Conservation (phyloP, 2,113 vertebrate species). For the Caranx melampygus region DNA sequence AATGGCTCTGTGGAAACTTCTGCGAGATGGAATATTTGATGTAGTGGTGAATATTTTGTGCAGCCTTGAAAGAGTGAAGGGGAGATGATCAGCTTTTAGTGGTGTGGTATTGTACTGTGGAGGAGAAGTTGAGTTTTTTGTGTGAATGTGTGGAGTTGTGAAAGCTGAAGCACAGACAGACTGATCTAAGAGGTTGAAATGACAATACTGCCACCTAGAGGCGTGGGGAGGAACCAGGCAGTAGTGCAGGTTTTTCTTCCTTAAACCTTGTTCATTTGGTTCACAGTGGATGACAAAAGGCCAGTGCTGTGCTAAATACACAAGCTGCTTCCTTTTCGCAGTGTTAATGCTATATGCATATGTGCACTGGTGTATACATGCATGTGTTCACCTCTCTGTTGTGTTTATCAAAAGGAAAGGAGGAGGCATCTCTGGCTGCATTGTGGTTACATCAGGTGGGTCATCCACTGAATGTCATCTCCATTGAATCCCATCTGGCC, state of each 20-base stretch:
- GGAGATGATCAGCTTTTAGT: slow-evolving; percentile 30
- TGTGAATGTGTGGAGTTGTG: slow-evolving; percentile 4
- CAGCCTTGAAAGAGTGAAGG: slow-evolving; percentile 3
- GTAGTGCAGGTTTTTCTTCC: not conserved
- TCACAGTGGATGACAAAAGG: slow-evolving; percentile 30
- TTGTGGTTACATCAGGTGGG: slow-evolving; percentile 74
- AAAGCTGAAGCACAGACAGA: slow-evolving; percentile 39
- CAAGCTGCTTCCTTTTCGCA: slow-evolving; percentile 5
- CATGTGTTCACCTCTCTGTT: slow-evolving; percentile 11
- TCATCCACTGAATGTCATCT: slow-evolving; percentile 54
- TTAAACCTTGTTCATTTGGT: slow-evolving; percentile 9
- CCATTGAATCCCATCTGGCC: slow-evolving; percentile 74
- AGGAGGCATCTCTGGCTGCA: slow-evolving; percentile 35
- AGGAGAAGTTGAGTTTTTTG: slow-evolving; percentile 30
- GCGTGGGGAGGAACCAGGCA: slow-evolving; percentile 28
- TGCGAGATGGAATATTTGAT: slow-evolving; percentile 23
- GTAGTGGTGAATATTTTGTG: slow-evolving; percentile 4
- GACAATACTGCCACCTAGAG: slow-evolving; percentile 83
- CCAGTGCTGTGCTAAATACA: slow-evolving; percentile 4
- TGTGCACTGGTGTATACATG: slow-evolving; percentile 12
- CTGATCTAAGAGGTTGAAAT: slow-evolving; percentile 59
- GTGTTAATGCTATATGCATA: not conserved
- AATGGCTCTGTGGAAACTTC: not conserved
- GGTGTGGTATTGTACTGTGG: slow-evolving; percentile 5
- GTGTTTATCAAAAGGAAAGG: slow-evolving; percentile 38